Evolutionary conservation across 1,140 invertebrate genomes (phyloP).

Genomic region (Bombus cullumanus): DNA sequence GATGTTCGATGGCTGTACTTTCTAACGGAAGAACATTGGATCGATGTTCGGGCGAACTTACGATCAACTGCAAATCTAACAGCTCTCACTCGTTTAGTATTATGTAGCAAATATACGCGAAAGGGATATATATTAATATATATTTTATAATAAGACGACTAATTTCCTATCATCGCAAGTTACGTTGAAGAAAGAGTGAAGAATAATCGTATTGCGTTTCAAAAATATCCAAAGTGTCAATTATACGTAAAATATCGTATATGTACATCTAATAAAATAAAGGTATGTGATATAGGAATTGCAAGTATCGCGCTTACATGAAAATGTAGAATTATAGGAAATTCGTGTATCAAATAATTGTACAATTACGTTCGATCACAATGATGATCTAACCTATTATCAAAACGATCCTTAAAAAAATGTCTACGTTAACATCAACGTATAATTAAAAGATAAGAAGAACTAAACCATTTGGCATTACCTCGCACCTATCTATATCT

Average conservation of each 20-base stretch:
- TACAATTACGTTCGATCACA: constrained; percentile 17
- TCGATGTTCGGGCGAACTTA: neutral
- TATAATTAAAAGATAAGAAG: neutral
- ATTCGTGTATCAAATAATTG: constrained; percentile 18
- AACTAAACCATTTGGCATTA: constrained; percentile 12
- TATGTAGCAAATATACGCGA: too few relatives aligned
- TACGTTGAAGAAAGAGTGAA: neutral
- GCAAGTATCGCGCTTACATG: neutral
- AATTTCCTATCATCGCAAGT: constrained; percentile 14
- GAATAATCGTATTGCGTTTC: constrained; percentile 9
- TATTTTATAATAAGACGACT: neutral
- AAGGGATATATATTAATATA: constrained; percentile 1
- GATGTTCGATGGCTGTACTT: neutral
- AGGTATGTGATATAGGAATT: neutral
- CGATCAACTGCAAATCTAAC: neutral
- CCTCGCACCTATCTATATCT: neutral
- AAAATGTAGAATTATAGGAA: neutral
- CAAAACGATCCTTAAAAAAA: neutral
- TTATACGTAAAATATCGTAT: constrained; percentile 4
- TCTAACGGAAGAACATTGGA: neutral
- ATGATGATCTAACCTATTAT: constrained; percentile 7
- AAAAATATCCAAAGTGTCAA: neutral
- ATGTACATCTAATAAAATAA: constrained; percentile 20
- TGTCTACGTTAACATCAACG: constrained; percentile 14
- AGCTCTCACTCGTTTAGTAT: neutral